Base-by-base conservation (phyloP, 2,888 invertebrate genomes). In the Ephialtes manifestator region DNA sequence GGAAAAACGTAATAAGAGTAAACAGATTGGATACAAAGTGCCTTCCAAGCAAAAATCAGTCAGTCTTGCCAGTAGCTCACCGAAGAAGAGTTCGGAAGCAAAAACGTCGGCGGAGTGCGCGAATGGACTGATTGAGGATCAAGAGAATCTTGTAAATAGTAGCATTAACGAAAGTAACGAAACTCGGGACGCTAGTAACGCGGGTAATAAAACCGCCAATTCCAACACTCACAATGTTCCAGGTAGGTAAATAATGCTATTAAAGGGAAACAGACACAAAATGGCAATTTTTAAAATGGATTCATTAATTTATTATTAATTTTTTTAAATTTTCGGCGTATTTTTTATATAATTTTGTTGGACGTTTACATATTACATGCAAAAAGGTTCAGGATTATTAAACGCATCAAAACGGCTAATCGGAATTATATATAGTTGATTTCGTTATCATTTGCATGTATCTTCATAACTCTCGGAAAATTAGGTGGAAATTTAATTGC, bases 121-220 rank as follows among this genome's bases (percentile, higher is more conserved):
- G 48, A 89, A 88, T 65, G 88, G 86, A 81, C 89, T 71, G 11
- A 91, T 92, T 60, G 94, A 94, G 80, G 91, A 94, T 89, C 94
- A 93, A 79, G 94, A 94, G 85, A 94, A 94, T 89, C 92, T 89
- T 87, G 90, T 90, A 68, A 91, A 90, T 83, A 89, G 89, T 88
- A 87, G 87, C 28, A 89, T 89, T 84, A 90, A 88, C 71, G 90
- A 92, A 43, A 88, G 67, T 46, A 71, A 39, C 35, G 83, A 85
- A 58, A 46, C 48, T 67, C 71, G 74, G 10, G 60, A 84, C 18
- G 65, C 67, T 13, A 28, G 46, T 10, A 72, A n/a, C 24, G 70
- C 55, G 35, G 67, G 67, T 5, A 63, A 80, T 18, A 83, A 85
- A 31, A 80, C 8, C 65, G 18, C 43, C 10, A 71, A 68, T 63